Percentiles rank a stretch among this genome's conserved stretches.
Evolutionary conservation across 1,140 invertebrate genomes (phyloP).

Genomic region (Neelides sp.): DNA sequence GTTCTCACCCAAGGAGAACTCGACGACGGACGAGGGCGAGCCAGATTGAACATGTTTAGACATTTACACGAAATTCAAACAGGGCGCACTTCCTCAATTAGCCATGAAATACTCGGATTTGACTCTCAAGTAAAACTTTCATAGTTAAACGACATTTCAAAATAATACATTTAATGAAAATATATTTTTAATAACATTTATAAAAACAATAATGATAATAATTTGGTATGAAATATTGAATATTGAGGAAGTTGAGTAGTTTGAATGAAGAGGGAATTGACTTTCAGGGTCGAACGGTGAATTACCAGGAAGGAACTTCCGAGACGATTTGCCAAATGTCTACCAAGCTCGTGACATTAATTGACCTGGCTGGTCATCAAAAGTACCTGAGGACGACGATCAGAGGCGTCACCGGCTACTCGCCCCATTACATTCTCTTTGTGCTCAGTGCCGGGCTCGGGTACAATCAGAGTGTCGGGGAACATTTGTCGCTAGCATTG

Average conservation of each 20-base stretch:
- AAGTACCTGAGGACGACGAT: slow-evolving; percentile 94
- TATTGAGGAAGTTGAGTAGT: no score
- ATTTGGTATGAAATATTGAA: no score
- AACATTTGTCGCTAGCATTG: slow-evolving; percentile 69
- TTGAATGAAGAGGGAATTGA: neutral
- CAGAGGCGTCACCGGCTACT: slow-evolving; percentile 84
- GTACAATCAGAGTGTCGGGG: slow-evolving; percentile 56
- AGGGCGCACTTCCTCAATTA: slow-evolving; percentile 89
- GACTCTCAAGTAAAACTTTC: slow-evolving; percentile 49
- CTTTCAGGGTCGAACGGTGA: slow-evolving; percentile 55
- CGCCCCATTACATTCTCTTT: slow-evolving; percentile 86
- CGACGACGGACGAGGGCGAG: slow-evolving; percentile 88
- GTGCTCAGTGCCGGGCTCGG: slow-evolving; percentile 59
- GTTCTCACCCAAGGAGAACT: slow-evolving; percentile 88
- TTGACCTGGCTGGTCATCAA: slow-evolving; percentile 90
- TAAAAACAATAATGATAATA: no score
- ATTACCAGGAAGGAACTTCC: slow-evolving; percentile 79
- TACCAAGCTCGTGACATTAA: slow-evolving; percentile 70
- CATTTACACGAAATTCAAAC: slow-evolving; percentile 94
- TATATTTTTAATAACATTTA: no score
- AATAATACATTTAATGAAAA: no score
- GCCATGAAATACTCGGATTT: slow-evolving; percentile 92
- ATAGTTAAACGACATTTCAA: slow-evolving; percentile 56
- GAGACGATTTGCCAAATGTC: slow-evolving; percentile 88
- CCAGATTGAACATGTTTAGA: slow-evolving; percentile 86